phyloP scores from a whole-genome alignment of 2,113 vertebrate species.

The Enhydra lutris region DNA sequence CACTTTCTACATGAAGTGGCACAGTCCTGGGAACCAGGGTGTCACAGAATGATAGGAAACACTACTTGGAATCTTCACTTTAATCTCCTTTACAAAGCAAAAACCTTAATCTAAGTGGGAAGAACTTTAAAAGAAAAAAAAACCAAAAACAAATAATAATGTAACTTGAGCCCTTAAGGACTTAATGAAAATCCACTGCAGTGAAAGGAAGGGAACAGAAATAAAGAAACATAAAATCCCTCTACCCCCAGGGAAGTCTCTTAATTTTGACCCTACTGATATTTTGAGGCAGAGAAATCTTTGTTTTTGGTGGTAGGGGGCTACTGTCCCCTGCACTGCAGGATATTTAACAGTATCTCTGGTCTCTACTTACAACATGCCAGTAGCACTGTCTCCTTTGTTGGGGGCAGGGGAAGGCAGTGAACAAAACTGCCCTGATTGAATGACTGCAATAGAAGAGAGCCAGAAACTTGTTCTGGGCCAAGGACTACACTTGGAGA shows the following conservation, averaged over 20 bases:
- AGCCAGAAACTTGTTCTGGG: not conserved
- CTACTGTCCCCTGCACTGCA: not conserved
- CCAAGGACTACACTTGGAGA: not conserved
- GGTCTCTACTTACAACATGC: not conserved
- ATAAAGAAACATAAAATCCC: not conserved
- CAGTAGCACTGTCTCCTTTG: not conserved
- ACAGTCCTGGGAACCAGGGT: not conserved
- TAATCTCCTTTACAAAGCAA: not conserved
- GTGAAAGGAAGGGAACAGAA: not conserved
- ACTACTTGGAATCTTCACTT: not conserved
- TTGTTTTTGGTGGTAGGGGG: not conserved
- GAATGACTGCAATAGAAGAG: not conserved
- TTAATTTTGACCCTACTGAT: not conserved
- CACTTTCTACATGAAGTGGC: no score
- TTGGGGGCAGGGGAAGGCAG: not conserved
- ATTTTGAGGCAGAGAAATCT: not conserved
- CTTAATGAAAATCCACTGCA: not conserved
- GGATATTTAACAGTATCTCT: not conserved
- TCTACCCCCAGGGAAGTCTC: not conserved
- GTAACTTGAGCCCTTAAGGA: not conserved
- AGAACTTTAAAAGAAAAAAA: not conserved
- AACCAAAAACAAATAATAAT: not conserved
- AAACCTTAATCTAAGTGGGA: not conserved
- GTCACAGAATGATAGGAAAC: not conserved
- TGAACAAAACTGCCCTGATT: not conserved